Conservation (phyloP, 1,140 invertebrate species). For the Euura saliciscinereae region DNA sequence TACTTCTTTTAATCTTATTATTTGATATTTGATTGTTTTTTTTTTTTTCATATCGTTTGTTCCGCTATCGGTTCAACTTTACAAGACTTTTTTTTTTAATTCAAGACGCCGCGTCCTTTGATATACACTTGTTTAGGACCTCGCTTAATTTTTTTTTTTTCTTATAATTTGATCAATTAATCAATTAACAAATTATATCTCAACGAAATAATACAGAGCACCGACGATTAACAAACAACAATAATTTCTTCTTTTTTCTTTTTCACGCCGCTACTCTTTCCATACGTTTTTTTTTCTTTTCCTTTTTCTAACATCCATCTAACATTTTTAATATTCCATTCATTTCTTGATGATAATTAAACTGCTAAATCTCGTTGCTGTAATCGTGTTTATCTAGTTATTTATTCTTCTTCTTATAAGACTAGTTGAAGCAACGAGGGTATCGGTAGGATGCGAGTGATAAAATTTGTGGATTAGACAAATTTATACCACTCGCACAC, state of each 20-base stretch:
- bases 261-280: too few relatives aligned
- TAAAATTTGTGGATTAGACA: background rate
- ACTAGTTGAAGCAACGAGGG: background rate
- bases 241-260: background rate
- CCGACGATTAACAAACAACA: conserved; percentile 5
- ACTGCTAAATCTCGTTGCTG: conserved; percentile 5
- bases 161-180: background rate
- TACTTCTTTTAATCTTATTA: background rate
- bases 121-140: background rate
- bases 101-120: background rate
- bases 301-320: background rate
- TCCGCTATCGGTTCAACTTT: background rate
- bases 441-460: background rate
- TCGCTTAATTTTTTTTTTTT: background rate
- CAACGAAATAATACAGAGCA: background rate
- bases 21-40: background rate
- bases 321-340: background rate
- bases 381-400: background rate
- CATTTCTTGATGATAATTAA: background rate
- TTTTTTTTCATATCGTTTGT: background rate
- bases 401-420: background rate
- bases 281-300: background rate
- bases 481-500: background rate
- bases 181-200: background rate
- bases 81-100: background rate